Percentiles rank a stretch among this genome's conserved stretches.
Evolutionary conservation across 2,113 vertebrate genomes (phyloP).

Genomic region (Neogale vison): DNA sequence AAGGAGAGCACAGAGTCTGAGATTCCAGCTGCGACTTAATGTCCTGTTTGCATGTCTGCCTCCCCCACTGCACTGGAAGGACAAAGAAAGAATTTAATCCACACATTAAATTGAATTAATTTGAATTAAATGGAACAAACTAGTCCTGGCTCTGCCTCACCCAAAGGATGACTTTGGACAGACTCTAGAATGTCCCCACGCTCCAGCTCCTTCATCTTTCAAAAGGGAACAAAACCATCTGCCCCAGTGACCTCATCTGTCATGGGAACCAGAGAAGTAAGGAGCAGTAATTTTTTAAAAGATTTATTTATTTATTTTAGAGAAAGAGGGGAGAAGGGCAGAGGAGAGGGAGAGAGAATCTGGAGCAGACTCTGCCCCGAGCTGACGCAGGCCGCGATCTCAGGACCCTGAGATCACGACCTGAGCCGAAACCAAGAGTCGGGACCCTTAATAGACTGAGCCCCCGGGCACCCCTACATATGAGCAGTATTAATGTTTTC

Average conservation of each 20-base stretch:
- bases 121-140: neutral
- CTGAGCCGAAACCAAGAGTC: neutral
- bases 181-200: neutral
- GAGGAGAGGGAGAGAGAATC: neutral
- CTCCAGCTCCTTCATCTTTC: neutral
- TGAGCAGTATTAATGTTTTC: neutral
- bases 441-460: neutral
- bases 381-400: neutral
- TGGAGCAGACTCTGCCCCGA: neutral
- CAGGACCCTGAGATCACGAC: neutral
- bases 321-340: neutral
- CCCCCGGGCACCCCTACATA: neutral
- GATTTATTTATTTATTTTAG: neutral
- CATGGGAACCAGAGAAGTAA: neutral
- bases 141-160: neutral
- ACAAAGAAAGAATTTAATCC: neutral
- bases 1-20: neutral
- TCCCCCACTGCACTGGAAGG: neutral
- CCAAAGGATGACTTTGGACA: neutral
- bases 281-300: neutral
- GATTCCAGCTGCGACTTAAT: neutral
- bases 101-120: neutral
- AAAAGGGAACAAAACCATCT: neutral
- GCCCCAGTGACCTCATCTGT: neutral
- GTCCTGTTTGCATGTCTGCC: neutral